Base-by-base conservation (phyloP, 2,797 vertebrate genomes). In the Anomalospiza imberbis region DNA sequence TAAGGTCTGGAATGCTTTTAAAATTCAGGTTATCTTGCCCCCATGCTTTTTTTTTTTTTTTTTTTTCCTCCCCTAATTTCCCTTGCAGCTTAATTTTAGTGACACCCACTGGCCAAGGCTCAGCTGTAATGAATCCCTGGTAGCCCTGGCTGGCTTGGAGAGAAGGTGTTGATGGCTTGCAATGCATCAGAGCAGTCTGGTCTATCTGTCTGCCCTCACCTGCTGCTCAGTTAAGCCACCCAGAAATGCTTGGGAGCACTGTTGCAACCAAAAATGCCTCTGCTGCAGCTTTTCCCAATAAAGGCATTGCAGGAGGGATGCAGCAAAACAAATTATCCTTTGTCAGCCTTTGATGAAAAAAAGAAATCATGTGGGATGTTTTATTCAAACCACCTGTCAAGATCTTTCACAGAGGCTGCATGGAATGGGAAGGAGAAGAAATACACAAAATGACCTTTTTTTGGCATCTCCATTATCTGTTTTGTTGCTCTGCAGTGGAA, bases 71-170 rank as follows among this genome's bases (percentile, higher is more conserved):
- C 68, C 2, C 25, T 17, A 2, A 42, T 65, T 78, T 89, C 26
- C 31, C n/a, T 81, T 40, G 32, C 12, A 72, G 67, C 36, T 91
- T 78, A 78, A 94, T 91, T 70, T 89, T 95, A 91, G 78, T 94
- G 94, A 96, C 93, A 93, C 89, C 90, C 88, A 36, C 96, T 88
- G 95, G 91, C 83, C 92, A 66, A 85, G 34, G 24, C 47, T 90
- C 38, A 28, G 5, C 11, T 57, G 26, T 54, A 45, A 51, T 16
- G 60, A 77, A 48, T 29, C 24, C 19, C 10, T 80, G 68, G 42
- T 65, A 68, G 54, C 19, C 32, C 40, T 53, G 29, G 38, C 4
- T 72, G 73, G 32, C 61, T 91, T 48, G 36, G n/a, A 66, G 44
- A 57, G 74, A 36, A 71, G 10, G 7, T 28, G 3, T 0, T 71